Evolutionary conservation across 2,797 vertebrate species (phyloP).

Genomic region (Darevskia mixta): DNA sequence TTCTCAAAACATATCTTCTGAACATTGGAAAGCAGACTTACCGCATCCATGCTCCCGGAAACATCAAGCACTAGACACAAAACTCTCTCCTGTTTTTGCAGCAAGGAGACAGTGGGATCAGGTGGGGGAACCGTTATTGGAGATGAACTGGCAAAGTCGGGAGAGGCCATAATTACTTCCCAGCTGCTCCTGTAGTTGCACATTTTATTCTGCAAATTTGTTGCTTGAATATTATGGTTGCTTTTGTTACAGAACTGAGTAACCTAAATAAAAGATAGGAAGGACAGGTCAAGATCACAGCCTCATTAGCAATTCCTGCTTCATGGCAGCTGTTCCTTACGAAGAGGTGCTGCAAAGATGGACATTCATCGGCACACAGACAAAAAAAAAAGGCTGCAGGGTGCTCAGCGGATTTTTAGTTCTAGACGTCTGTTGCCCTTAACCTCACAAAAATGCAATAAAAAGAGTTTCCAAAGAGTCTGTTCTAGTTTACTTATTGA

Average conservation of each 20-base stretch:
- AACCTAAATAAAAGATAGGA: conserved; percentile 71
- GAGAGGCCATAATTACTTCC: conserved; percentile 78
- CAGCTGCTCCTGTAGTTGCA: conserved; percentile 76
- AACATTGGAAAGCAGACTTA: conserved; percentile 53
- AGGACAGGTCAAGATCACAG: background rate
- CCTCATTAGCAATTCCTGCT: background rate
- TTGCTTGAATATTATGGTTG: conserved; percentile 80
- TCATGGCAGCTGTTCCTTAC: no score
- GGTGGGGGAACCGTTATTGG: conserved; percentile 56
- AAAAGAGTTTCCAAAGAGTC: background rate
- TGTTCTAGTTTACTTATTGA: background rate
- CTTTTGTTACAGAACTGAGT: conserved; percentile 75
- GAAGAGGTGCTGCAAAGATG: background rate
- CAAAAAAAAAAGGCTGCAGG: no score
- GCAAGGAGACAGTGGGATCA: conserved; percentile 67
- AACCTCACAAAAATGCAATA: background rate
- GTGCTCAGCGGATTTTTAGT: background rate
- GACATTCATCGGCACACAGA: background rate
- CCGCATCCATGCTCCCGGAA: conserved; percentile 77
- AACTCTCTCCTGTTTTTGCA: conserved; percentile 72
- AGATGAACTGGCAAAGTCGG: conserved; percentile 68
- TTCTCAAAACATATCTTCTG: background rate
- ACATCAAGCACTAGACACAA: conserved; percentile 81
- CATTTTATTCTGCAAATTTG: conserved; percentile 79
- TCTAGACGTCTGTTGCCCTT: background rate